Conservation (phyloP, 2,113 vertebrate genomes). For the Neomonachus schauinslandi region DNA sequence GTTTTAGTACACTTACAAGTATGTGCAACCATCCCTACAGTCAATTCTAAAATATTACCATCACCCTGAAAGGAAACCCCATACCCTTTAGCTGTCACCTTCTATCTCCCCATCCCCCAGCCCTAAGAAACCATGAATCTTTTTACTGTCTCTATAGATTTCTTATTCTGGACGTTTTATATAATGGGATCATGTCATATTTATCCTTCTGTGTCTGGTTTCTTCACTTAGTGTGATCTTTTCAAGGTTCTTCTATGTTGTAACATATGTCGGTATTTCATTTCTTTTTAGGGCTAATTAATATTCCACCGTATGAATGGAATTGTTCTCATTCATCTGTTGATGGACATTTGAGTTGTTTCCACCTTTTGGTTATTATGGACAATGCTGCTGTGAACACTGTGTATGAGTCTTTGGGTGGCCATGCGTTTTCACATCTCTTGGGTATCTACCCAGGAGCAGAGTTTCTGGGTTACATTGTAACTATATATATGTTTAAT, state of each 20-base stretch:
- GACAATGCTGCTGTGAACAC: not conserved
- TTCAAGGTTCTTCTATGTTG: not conserved
- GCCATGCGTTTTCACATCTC: not conserved
- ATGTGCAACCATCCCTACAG: rapidly evolving
- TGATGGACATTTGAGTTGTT: not conserved
- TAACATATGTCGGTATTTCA: too few species aligned
- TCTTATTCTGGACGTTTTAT: not conserved
- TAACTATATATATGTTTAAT: not conserved
- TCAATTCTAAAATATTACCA: not conserved
- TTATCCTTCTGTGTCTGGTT: not conserved
- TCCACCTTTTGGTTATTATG: not conserved
- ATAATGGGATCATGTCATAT: not conserved
- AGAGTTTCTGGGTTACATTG: not conserved
- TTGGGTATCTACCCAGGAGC: not conserved
- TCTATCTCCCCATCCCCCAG: rapidly evolving
- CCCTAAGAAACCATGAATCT: not conserved
- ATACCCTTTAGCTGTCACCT: not conserved
- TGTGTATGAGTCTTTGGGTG: not conserved
- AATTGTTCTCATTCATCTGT: too few species aligned
- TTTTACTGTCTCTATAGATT: not conserved
- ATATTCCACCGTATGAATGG: not conserved
- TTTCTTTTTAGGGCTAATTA: not conserved
- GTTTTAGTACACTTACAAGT: not conserved
- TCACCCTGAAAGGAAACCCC: not conserved
- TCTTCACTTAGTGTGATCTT: not conserved